A percentile compares a stretch with the other conserved stretches of the same genome.
These are phyloP conservation scores for Lasius fuliginosus DNA, from an alignment of 2,888 invertebrate genomes.

Conservation along the genomic window DNA sequence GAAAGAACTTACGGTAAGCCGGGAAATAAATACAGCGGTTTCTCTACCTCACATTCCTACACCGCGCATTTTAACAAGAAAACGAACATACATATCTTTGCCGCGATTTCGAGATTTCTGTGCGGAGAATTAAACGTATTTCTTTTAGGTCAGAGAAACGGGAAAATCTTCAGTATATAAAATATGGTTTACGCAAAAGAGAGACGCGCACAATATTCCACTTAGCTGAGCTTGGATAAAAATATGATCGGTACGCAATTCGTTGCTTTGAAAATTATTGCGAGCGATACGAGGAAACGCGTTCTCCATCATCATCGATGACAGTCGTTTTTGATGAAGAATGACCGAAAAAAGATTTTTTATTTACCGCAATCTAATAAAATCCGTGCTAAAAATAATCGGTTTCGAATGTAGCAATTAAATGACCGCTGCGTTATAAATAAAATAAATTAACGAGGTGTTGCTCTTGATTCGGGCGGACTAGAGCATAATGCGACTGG, in stretches of 20 bases:
- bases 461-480: not conserved
- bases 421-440: not conserved
- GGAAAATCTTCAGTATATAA: slow-evolving; percentile 26
- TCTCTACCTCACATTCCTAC: slow-evolving; percentile 1
- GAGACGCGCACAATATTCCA: not conserved
- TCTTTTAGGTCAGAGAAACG: not conserved
- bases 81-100: slow-evolving; percentile 15
- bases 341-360: not conserved
- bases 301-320: not conserved
- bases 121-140: slow-evolving; percentile 30
- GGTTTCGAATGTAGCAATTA: not conserved
- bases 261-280: slow-evolving; percentile 19
- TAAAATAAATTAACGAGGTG: slow-evolving; percentile 8
- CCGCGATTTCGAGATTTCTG: slow-evolving; percentile 16
- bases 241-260: not conserved
- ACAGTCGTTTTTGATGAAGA: not conserved
- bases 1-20: slow-evolving; percentile 24
- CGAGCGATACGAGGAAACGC: not conserved
- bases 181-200: slow-evolving; percentile 23
- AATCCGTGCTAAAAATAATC: not conserved
- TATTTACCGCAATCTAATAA: not conserved
- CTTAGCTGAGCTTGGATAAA: not conserved
- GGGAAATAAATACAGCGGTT: slow-evolving; percentile 12
- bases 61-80: slow-evolving; percentile 30
- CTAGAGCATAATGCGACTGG: not conserved